phyloP scores from a whole-genome alignment of 1,140 invertebrate species.

The Drosophila neocordata region DNA sequence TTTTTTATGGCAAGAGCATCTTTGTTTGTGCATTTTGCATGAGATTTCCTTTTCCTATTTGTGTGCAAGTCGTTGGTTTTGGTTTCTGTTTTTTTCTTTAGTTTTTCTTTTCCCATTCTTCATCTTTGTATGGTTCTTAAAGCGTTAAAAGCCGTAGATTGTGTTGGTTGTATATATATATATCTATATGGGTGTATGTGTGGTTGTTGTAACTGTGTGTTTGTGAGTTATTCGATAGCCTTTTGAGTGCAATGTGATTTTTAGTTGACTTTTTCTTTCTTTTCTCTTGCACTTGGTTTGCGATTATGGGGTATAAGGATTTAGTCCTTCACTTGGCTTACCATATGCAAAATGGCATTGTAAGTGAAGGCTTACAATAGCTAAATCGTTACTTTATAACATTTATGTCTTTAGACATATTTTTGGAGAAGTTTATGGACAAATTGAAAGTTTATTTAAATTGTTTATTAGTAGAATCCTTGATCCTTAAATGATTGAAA shows the following conservation, averaged over 20 bases:
- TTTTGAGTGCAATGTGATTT: conserved; percentile 75
- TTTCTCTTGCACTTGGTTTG: conserved; percentile 40
- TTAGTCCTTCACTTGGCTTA: conserved; percentile 38
- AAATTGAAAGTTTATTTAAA: too few relatives aligned
- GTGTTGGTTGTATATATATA: too few relatives aligned
- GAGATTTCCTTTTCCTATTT: conserved; percentile 33
- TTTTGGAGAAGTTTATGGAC: not conserved
- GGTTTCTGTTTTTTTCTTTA: conserved; percentile 12
- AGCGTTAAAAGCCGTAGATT: not conserved
- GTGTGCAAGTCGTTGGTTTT: conserved; percentile 28
- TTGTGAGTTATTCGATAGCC: conserved; percentile 54
- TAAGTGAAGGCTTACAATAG: not conserved
- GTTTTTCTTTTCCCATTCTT: not conserved
- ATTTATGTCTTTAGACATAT: not conserved
- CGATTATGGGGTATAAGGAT: conserved; percentile 30
- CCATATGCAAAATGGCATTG: conserved; percentile 4
- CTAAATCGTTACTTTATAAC: not conserved
- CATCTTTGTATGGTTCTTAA: conserved; percentile 2
- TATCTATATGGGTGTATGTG: conserved; percentile 14
- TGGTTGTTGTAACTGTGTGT: conserved; percentile 20
- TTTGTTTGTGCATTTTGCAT: conserved; percentile 52
- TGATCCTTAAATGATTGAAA: too few relatives aligned
- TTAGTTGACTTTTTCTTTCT: conserved; percentile 38
- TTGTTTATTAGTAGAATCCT: too few relatives aligned
- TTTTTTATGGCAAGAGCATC: conserved; percentile 42